Conservation (phyloP, 2,888 invertebrate genomes). For the Scaptomyza tumidula region DNA sequence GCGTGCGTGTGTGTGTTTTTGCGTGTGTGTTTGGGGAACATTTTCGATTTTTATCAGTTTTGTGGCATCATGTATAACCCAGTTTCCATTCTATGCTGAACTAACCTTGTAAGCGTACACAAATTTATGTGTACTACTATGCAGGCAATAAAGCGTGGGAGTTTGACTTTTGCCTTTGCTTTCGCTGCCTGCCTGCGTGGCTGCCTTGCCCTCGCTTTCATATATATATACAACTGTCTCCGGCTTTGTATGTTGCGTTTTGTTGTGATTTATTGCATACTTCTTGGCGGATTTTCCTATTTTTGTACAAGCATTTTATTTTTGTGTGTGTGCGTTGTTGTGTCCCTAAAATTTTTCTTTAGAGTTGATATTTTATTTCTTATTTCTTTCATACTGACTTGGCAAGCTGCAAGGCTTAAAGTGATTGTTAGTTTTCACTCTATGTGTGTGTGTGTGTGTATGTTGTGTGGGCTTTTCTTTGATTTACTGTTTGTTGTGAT, state of each 20-base stretch:
- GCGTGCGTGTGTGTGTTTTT: constrained; percentile 1
- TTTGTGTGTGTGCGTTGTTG: constrained; percentile 12
- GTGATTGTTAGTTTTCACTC: constrained; percentile 49
- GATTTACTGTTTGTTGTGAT: constrained; percentile 60
- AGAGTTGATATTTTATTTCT: constrained; percentile 47
- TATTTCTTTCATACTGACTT: constrained; percentile 37
- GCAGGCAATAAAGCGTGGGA: constrained; percentile 20
- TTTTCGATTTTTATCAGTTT: constrained; percentile 63
- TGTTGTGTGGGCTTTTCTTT: constrained; percentile 16
- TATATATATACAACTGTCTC: constrained; percentile 36
- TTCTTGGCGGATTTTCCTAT: constrained; percentile 66
- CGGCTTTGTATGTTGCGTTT: constrained; percentile 52
- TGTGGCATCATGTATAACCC: constrained; percentile 63
- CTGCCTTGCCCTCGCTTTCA: not conserved
- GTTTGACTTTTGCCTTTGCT: not conserved
- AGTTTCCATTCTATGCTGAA: constrained; percentile 60
- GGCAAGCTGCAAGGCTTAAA: constrained; percentile 48
- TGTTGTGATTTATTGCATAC: constrained; percentile 71
- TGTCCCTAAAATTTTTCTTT: constrained; percentile 15
- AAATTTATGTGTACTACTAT: constrained; percentile 63
- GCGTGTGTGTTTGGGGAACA: constrained; percentile 6
- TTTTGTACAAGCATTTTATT: constrained; percentile 53
- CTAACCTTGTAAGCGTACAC: constrained; percentile 69
- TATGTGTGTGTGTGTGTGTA: not conserved
- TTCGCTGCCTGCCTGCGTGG: not conserved